These are phyloP conservation scores for Netelia fuscicornis DNA, from an alignment of 2,888 invertebrate species.

Conservation along the genomic window DNA sequence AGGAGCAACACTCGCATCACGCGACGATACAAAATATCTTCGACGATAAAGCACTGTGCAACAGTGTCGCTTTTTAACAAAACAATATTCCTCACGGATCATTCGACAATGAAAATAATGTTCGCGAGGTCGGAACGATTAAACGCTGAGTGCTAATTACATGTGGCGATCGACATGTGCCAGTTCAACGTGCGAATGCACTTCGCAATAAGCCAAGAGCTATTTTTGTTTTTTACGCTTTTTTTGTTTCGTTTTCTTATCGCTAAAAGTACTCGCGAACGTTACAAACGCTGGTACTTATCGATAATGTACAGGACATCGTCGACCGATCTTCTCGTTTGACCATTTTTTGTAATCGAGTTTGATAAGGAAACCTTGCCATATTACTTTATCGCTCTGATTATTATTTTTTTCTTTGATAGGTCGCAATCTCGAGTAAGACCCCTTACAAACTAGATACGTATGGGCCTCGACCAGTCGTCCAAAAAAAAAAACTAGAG, in stretches of 20 bases:
- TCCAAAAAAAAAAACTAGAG: background rate
- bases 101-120: background rate
- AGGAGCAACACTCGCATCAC: slow-evolving; percentile 1
- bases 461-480: background rate
- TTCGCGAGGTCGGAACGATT: slow-evolving; percentile 1
- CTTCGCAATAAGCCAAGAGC: background rate
- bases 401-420: background rate
- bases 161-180: background rate
- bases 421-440: background rate
- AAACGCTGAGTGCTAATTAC: slow-evolving; percentile 13
- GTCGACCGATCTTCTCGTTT: background rate
- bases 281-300: background rate
- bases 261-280: background rate
- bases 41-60: background rate
- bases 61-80: background rate
- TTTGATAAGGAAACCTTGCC: background rate
- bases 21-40: background rate
- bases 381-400: background rate
- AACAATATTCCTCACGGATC: background rate
- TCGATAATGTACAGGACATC: background rate
- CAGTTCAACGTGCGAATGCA: slow-evolving; percentile 9
- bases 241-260: background rate
- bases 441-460: background rate
- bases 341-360: background rate
- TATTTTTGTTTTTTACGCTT: background rate